Percentiles rank a stretch among this genome's conserved stretches.
phyloP scores from a whole-genome alignment of 2,888 invertebrate species.

The Lasioglossum figueresi region DNA sequence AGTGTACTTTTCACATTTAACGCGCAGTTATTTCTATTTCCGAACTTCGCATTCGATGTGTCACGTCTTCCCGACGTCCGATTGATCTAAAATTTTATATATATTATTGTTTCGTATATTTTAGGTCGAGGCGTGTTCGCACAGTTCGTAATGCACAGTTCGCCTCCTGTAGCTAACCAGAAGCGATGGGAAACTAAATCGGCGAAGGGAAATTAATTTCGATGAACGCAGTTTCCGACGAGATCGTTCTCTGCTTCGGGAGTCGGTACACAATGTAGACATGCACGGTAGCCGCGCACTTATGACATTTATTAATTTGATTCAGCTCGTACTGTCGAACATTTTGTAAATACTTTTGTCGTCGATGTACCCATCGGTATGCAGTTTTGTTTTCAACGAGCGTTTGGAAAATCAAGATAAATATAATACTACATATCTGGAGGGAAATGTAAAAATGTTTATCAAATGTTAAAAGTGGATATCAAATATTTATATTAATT shows the following conservation, averaged over 20 bases:
- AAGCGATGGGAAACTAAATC: conserved; percentile 24
- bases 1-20: too few species aligned
- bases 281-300: conserved; percentile 1
- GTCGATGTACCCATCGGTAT: conserved; percentile 34
- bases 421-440: too few species aligned
- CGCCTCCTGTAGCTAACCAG: conserved; percentile 33
- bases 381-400: conserved; percentile 12
- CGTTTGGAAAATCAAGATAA: neutral
- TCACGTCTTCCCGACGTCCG: too few species aligned
- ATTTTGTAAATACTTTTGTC: conserved; percentile 42
- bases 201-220: conserved; percentile 49
- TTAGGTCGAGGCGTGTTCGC: too few species aligned
- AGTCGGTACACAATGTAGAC: neutral
- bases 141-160: neutral
- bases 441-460: too few species aligned
- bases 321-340: conserved; percentile 30
- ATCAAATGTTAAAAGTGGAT: neutral
- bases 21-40: too few species aligned
- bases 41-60: too few species aligned
- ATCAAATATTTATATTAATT: neutral
- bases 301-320: conserved; percentile 56
- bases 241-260: conserved; percentile 20
- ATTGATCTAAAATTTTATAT: too few species aligned
- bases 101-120: too few species aligned
- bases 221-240: conserved; percentile 32